Conservation (phyloP, 2,888 invertebrate species). For the Corbicula japonica region DNA sequence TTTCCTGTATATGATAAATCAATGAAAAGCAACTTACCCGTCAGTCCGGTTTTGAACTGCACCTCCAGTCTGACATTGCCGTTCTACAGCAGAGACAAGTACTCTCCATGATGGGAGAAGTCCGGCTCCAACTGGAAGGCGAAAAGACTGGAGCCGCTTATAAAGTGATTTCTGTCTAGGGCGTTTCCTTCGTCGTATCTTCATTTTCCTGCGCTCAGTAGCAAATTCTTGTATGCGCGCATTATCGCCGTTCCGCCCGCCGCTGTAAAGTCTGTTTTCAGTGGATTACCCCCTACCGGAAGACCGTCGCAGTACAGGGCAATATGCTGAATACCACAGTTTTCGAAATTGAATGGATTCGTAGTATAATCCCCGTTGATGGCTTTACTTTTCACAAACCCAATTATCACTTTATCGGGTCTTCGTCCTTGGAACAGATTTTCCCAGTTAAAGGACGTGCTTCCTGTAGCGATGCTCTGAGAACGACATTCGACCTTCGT, state of each 20-base stretch:
- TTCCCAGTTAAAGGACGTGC: constrained; percentile 14
- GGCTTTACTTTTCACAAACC: constrained; percentile 39
- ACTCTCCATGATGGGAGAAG: constrained; percentile 16
- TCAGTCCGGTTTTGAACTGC: neutral
- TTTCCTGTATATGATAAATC: too few species aligned
- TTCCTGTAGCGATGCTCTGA: constrained; percentile 18
- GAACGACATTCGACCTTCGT: constrained; percentile 18
- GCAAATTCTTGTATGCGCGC: constrained; percentile 24
- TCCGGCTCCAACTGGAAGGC: constrained; percentile 25
- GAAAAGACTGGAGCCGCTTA: constrained; percentile 20
- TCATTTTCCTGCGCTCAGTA: constrained; percentile 17
- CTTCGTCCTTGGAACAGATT: constrained; percentile 10
- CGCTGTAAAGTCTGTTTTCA: constrained; percentile 8
- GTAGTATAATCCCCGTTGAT: constrained; percentile 31
- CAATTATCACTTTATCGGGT: constrained; percentile 29
- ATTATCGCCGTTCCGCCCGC: neutral
- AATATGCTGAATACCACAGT: constrained; percentile 10
- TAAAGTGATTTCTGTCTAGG: constrained; percentile 15
- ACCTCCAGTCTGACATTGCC: constrained; percentile 22
- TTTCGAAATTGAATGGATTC: too few species aligned
- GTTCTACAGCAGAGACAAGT: constrained; percentile 14
- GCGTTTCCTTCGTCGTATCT: constrained; percentile 21
- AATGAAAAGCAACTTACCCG: constrained; percentile 11
- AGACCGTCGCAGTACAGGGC: constrained; percentile 14
- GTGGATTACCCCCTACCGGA: constrained; percentile 20